Percentiles rank a stretch among this genome's conserved stretches.
Conservation (phyloP, 1,140 invertebrate genomes). For the Lasioglossum albipes region DNA sequence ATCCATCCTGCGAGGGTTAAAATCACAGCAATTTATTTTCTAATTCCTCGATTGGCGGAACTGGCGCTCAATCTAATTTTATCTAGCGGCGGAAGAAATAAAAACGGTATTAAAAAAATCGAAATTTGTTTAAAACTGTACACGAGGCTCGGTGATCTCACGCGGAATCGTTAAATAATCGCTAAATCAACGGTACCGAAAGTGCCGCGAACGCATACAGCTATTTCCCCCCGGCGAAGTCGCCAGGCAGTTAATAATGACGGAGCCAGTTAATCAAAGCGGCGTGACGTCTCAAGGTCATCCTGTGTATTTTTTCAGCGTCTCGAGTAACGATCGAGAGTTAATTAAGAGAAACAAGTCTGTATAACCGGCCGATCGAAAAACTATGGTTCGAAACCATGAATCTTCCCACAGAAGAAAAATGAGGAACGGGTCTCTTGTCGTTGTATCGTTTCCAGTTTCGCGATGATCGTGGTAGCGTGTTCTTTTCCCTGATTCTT, state of each 20-base stretch:
- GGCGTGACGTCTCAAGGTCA: constrained; percentile 59
- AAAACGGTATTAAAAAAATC: too few species aligned
- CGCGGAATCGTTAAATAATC: too few species aligned
- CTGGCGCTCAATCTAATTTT: too few species aligned
- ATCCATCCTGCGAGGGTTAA: too few species aligned
- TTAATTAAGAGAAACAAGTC: constrained; percentile 59
- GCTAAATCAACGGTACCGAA: too few species aligned
- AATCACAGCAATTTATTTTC: too few species aligned
- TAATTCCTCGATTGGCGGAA: too few species aligned
- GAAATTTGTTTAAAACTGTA: too few species aligned
- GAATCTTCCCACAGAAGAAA: constrained; percentile 43
- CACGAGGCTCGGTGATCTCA: too few species aligned
- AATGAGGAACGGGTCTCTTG: constrained; percentile 5
- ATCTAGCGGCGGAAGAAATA: too few species aligned
- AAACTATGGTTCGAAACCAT: background rate
- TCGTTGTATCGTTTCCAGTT: background rate
- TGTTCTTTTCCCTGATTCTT: background rate
- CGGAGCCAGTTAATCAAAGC: constrained; percentile 60
- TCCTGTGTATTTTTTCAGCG: constrained; percentile 34
- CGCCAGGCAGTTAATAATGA: constrained; percentile 49
- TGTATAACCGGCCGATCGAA: constrained; percentile 5
- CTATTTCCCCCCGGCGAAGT: constrained; percentile 39
- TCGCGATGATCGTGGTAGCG: background rate
- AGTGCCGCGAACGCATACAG: constrained; percentile 31
- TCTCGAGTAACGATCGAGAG: constrained; percentile 50